These are phyloP conservation scores for Oxyruncus cristatus DNA, from an alignment of 2,113 vertebrate species.

Conservation along the genomic window DNA sequence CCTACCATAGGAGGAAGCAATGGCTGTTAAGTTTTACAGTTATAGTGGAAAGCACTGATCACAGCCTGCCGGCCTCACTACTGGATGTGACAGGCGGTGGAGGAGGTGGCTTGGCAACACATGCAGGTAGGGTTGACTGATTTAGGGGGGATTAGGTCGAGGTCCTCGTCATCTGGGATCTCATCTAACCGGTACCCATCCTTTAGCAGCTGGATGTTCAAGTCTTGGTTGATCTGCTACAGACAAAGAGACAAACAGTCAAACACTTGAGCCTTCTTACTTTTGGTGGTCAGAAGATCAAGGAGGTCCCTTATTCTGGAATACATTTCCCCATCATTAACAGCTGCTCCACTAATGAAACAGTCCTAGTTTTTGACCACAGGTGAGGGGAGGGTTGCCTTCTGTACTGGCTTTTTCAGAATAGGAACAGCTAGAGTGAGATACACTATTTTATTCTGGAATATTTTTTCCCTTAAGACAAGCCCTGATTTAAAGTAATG, in stretches of 20 bases:
- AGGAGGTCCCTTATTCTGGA: background rate
- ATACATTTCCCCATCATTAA: background rate
- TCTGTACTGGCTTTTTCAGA: background rate
- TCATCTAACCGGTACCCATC: constrained; percentile 97
- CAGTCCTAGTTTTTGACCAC: background rate
- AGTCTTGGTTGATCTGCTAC: constrained; percentile 99
- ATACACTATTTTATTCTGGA: background rate
- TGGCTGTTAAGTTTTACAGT: constrained; percentile 84
- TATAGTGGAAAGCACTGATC: constrained; percentile 65
- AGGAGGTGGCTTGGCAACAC: constrained; percentile 98
- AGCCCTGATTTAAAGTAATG: background rate
- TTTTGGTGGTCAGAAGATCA: background rate
- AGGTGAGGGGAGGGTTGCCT: background rate
- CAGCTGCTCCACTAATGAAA: background rate
- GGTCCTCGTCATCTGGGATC: constrained; percentile 96
- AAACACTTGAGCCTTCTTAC: background rate
- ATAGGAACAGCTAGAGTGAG: background rate
- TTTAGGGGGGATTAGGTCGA: constrained; percentile 96
- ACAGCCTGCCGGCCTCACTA: constrained; percentile 74
- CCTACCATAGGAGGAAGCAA: constrained; percentile 99
- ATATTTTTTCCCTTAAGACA: background rate
- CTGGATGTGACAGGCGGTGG: constrained; percentile 97
- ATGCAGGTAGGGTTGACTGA: constrained; percentile 98
- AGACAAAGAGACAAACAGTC: constrained; percentile 63
- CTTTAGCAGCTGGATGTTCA: constrained; percentile 98